Evolutionary conservation across 1,140 invertebrate genomes (phyloP), one percentile per base, ranked within the genome.

Genomic region (Scaptomyza graminum): DNA sequence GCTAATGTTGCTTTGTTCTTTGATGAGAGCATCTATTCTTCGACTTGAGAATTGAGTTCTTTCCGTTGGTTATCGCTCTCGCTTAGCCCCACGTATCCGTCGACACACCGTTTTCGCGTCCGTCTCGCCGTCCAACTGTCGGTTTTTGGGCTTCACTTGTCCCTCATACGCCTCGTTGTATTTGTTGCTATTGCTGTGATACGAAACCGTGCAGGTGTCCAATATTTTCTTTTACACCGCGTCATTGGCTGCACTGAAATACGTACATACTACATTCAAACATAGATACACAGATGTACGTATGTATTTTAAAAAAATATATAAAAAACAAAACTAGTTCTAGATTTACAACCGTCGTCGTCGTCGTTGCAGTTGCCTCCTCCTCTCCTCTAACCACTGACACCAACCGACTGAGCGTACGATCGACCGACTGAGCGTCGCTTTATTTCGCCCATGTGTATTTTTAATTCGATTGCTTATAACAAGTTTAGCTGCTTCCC

Each of bases 121-220:
- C 31, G 61, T 31, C 68, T 22, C 18, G 18, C 18, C 54, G 62
- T 49, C 65, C 64, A 71, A 73, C 64, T 79, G 69, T 85, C 65
- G 66, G 70, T 75, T 69, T 83, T 79, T 68, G 76, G 77, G 59
- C 82, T 71, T 87, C 82, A 87, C 77, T 87, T 85, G 81, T 87
- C 77, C 82, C 82, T 77, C 77, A 74, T 75, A 66, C 66, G 51
- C 70, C 67, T 52, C 52, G 47, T 68, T 76, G 54, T 57, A 43
- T 39, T 65, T 57, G 76, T 64, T 77, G 65, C 67, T 67, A 49
- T 79, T 64, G 75, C 70, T 70, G 76, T 52, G 66, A 82, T 87
- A 72, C 76, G 74, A 90, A 87, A 90, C 79, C 82, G 76, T 87
- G 88, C 88, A 90, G 88, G 88, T 90, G 88, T 90, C 82, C 87